Evolutionary conservation across 2,113 vertebrate species (phyloP).

Genomic region (Meleagris gallopavo): DNA sequence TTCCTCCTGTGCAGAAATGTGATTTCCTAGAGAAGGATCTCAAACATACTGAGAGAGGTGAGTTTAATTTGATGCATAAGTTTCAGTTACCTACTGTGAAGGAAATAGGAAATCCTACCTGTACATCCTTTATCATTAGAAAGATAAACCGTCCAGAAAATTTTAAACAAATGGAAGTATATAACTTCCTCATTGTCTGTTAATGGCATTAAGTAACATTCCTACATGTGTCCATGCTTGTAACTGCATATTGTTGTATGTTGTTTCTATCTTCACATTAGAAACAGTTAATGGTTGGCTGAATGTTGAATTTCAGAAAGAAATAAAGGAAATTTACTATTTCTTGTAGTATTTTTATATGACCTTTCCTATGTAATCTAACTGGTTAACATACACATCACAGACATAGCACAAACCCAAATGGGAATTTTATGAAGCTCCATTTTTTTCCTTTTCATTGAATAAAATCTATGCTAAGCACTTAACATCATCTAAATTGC

Average conservation of each 20-base stretch:
- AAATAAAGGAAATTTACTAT: neutral
- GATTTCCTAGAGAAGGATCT: neutral
- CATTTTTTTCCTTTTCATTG: neutral
- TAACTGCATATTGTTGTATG: neutral
- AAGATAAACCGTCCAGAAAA: neutral
- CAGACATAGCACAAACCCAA: neutral
- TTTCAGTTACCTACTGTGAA: neutral
- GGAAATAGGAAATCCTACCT: neutral
- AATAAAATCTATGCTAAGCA: neutral
- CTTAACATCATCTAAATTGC: neutral
- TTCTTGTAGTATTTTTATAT: neutral
- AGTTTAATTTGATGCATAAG: neutral
- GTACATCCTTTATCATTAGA: neutral
- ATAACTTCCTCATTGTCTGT: neutral
- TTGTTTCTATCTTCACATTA: neutral
- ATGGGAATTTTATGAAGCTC: neutral
- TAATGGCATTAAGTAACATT: neutral
- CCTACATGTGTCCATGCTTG: neutral
- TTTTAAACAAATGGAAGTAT: neutral
- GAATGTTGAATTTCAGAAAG: neutral
- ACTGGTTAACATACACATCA: neutral
- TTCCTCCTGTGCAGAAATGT: neutral
- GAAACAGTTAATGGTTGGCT: neutral
- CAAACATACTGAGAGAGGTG: neutral
- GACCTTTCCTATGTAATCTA: neutral